A percentile compares a stretch with the other conserved stretches of the same genome.
Evolutionary conservation across 2,113 vertebrate genomes (phyloP).

Genomic region (Megaceryle torquata): DNA sequence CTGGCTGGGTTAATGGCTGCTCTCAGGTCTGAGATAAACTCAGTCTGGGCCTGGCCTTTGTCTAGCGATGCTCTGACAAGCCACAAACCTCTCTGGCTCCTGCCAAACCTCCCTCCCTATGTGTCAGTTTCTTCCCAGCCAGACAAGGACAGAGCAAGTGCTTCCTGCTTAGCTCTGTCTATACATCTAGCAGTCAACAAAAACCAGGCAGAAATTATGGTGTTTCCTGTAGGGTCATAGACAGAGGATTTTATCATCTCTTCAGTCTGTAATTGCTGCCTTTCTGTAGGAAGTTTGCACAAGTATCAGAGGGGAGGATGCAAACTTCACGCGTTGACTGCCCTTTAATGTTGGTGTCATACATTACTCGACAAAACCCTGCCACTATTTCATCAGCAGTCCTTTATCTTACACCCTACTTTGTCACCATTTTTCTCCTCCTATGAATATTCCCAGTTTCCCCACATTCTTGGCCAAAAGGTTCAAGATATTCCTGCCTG

Average conservation of each 20-base stretch:
- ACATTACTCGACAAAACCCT: not conserved
- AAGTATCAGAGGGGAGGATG: not conserved
- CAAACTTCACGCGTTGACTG: not conserved
- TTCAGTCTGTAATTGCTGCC: not conserved
- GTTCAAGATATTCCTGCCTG: not conserved
- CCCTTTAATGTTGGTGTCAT: not conserved
- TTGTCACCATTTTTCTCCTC: not conserved
- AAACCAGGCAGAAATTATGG: not conserved
- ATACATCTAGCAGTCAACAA: not conserved
- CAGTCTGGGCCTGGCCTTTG: not conserved
- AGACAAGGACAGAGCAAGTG: rapidly evolving
- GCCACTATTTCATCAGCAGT: not conserved
- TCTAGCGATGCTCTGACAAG: not conserved
- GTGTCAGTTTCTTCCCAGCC: not conserved
- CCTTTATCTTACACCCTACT: not conserved
- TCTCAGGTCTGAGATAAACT: not conserved
- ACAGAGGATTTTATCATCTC: not conserved
- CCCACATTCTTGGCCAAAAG: not conserved
- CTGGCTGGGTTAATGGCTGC: not conserved
- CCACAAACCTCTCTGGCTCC: not conserved
- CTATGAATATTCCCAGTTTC: not conserved
- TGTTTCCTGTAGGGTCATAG: not conserved
- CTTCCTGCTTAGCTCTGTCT: not conserved
- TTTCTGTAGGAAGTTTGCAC: not conserved
- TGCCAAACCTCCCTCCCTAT: not conserved